Percentiles rank a stretch among this genome's conserved stretches.
Evolutionary conservation across 2,797 vertebrate genomes (phyloP).

Genomic region (Neosilurus hyrtlii): DNA sequence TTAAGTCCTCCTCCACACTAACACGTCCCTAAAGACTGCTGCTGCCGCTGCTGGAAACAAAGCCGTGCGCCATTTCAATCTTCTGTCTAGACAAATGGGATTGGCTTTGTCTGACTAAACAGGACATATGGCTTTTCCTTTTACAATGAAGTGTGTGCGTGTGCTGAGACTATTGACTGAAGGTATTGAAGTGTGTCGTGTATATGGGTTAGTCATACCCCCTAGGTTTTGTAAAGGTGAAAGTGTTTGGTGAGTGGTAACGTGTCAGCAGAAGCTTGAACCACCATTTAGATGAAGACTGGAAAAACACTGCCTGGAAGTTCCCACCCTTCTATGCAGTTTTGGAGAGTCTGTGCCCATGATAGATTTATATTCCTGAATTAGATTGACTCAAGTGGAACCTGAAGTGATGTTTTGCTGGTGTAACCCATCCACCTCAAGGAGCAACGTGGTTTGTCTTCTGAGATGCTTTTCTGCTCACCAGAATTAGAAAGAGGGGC

Average conservation of each 20-base stretch:
- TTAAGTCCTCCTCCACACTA: slow-evolving; percentile 28
- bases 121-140: slow-evolving; percentile 34
- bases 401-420: background rate
- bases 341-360: background rate
- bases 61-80: slow-evolving; percentile 39
- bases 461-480: background rate
- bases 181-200: slow-evolving; percentile 21
- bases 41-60: slow-evolving; percentile 13
- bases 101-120: slow-evolving; percentile 40
- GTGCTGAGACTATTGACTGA: background rate
- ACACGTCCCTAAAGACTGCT: slow-evolving; percentile 2
- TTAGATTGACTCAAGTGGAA: background rate
- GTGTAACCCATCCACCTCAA: background rate
- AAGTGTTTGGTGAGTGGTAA: background rate
- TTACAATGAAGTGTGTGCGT: background rate
- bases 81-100: slow-evolving; percentile 48
- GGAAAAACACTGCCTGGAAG: background rate
- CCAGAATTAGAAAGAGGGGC: background rate
- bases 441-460: background rate
- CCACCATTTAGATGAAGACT: background rate
- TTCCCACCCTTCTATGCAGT: background rate
- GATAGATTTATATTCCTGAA: background rate
- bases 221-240: background rate
- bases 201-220: background rate
- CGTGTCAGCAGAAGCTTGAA: background rate